Conservation (phyloP, 2,888 invertebrate species). For the Nephrotoma flavescens region DNA sequence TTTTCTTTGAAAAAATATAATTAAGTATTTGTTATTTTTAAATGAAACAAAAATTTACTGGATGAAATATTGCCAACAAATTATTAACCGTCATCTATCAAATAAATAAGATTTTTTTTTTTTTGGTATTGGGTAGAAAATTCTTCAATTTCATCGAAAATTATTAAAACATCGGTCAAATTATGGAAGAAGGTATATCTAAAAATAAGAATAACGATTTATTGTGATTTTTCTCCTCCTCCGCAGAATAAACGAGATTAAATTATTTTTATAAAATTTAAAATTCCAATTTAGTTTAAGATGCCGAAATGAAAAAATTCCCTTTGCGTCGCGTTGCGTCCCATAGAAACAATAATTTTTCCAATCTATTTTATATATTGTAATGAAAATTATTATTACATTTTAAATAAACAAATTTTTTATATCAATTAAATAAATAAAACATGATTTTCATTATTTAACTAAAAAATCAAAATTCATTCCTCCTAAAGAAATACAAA, state of each 20-base stretch:
- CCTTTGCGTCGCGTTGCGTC: not conserved
- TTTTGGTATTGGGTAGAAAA: no score
- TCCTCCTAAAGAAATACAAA: not conserved
- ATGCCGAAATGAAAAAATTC: not conserved
- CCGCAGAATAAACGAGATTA: not conserved
- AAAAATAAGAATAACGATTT: no score
- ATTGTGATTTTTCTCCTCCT: not conserved
- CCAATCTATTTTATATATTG: not conserved
- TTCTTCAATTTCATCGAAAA: not conserved
- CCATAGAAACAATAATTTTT: not conserved
- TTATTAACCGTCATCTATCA: not conserved
- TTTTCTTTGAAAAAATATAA: not conserved
- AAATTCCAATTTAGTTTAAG: not conserved
- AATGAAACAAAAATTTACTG: not conserved
- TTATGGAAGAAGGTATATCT: no score
- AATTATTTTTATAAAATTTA: not conserved
- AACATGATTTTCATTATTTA: not conserved
- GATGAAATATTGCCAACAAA: not conserved
- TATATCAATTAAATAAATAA: not conserved
- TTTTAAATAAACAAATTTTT: not conserved
- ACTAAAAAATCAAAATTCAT: not conserved
- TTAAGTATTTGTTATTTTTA: not conserved
- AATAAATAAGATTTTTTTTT: no score
- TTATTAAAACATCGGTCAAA: not conserved
- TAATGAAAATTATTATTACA: not conserved